Evolutionary conservation across 2,113 vertebrate species (phyloP), one percentile per base, ranked within the genome.

Genomic region (Notiomystis cincta): DNA sequence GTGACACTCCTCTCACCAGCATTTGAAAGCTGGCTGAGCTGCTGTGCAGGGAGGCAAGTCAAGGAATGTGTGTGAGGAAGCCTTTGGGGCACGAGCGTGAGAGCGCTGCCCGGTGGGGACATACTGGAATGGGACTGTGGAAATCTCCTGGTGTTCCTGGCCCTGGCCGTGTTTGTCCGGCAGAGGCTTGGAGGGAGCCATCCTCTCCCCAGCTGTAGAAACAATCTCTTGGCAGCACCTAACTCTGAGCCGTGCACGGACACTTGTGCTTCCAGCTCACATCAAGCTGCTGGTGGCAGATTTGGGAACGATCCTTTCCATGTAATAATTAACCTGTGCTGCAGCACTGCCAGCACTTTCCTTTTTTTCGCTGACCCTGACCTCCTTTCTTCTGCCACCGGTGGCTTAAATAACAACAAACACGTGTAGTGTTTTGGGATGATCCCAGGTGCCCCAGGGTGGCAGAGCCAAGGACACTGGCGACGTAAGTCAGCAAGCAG

Each of bases 261-360:
- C 1, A 0, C 60, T 35, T 53, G 66, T n/a, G 67, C 69, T 77
- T 64, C 40, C 88, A 94, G 61, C 93, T 70, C 64, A 1, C 31
- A 9, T 58, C 47, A 51, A 19, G 72, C 64, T 0, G 0, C 86
- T 56, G 60, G 72, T 86, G 86, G 83, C 75, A 69, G 92, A 75
- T 82, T 60, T 54, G 79, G 70, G 84, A 91, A 28, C 50, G 75
- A 91, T 90, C 82, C 53, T 92, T 72, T 23, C 60, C 28, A 0
- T 91, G 89, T 97, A 96, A 97, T 97, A 66, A 96, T 97, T 95
- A 96, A 96, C 95, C 85, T 77, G 80, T 89, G 85, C 85, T 15
- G 30, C 71, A 73, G 83, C 61, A 1, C 87, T 79, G 93, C 82
- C 85, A 73, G 72, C 31, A 0, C 90, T 95, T 90, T 69, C 81